phyloP scores from a whole-genome alignment of 1,140 invertebrate genomes.

The Hypothenemus hampei region DNA sequence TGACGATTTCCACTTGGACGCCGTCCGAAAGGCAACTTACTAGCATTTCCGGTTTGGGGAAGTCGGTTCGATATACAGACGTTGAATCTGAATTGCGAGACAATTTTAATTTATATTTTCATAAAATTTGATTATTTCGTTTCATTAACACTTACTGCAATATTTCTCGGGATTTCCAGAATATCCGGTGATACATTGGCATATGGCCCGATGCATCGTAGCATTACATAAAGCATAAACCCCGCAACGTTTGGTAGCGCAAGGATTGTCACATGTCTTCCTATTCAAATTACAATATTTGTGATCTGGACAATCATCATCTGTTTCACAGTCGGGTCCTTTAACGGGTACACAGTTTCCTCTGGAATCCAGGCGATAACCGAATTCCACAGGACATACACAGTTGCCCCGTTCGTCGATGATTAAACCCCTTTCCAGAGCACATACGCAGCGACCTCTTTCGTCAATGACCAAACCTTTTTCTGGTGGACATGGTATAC shows the following conservation, averaged over 20 bases:
- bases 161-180: slow-evolving; percentile 62
- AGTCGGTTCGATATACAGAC: slow-evolving; percentile 64
- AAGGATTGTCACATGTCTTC: slow-evolving; percentile 72
- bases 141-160: slow-evolving; percentile 60
- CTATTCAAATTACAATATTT: slow-evolving; percentile 65
- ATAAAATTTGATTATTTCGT: too few relatives aligned
- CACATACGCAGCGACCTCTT: slow-evolving; percentile 74
- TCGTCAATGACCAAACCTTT: slow-evolving; percentile 70
- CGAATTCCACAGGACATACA: slow-evolving; percentile 65
- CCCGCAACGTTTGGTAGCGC: slow-evolving; percentile 63
- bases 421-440: slow-evolving; percentile 66
- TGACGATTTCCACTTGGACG: slow-evolving; percentile 75
- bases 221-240: slow-evolving; percentile 74
- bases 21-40: slow-evolving; percentile 89
- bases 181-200: slow-evolving; percentile 68
- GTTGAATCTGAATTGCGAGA: slow-evolving; percentile 40
- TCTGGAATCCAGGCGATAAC: slow-evolving; percentile 59
- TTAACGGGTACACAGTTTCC: slow-evolving; percentile 60
- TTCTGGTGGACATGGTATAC: slow-evolving; percentile 63
- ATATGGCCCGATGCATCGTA: slow-evolving; percentile 70
- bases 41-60: slow-evolving; percentile 77
- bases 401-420: slow-evolving; percentile 73
- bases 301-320: slow-evolving; percentile 74
- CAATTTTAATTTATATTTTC: background rate
- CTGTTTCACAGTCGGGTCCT: slow-evolving; percentile 60